Evolutionary conservation across 2,113 vertebrate genomes (phyloP).

Genomic region (Opisthocomus hoazin): DNA sequence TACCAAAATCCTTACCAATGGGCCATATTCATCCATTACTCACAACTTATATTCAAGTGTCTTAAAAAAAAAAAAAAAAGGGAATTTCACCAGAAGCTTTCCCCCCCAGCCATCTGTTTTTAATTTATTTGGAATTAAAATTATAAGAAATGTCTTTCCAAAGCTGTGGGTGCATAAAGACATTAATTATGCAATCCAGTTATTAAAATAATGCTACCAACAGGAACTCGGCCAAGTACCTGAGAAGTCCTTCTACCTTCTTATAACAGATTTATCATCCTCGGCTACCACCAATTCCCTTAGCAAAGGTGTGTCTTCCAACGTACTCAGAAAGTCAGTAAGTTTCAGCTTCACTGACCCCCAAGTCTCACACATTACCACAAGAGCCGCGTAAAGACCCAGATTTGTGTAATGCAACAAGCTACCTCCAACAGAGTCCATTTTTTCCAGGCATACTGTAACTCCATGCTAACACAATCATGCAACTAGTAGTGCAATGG

Average conservation of each 20-base stretch:
- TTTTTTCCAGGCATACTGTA: neutral
- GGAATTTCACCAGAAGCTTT: neutral
- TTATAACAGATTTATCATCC: neutral
- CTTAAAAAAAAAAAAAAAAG: neutral
- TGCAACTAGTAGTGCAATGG: neutral
- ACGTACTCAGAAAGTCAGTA: neutral
- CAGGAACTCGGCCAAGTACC: neutral
- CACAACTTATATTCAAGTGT: neutral
- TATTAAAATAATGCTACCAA: neutral
- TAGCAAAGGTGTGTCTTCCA: neutral
- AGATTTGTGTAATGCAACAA: neutral
- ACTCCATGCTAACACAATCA: neutral
- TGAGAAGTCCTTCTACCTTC: neutral
- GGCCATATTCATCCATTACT: neutral
- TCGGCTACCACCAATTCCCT: neutral
- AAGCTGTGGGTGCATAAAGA: neutral
- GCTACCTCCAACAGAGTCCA: neutral
- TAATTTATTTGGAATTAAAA: constrained; percentile 32
- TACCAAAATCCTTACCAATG: neutral
- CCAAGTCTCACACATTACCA: neutral
- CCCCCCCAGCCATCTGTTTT: neutral
- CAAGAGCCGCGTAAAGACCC: neutral
- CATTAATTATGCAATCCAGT: neutral
- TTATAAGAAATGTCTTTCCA: neutral
- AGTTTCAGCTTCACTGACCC: neutral